These are phyloP conservation scores for Calyptommatus sinebrachiatus DNA, from an alignment of 2,113 vertebrate genomes.

Conservation along the genomic window DNA sequence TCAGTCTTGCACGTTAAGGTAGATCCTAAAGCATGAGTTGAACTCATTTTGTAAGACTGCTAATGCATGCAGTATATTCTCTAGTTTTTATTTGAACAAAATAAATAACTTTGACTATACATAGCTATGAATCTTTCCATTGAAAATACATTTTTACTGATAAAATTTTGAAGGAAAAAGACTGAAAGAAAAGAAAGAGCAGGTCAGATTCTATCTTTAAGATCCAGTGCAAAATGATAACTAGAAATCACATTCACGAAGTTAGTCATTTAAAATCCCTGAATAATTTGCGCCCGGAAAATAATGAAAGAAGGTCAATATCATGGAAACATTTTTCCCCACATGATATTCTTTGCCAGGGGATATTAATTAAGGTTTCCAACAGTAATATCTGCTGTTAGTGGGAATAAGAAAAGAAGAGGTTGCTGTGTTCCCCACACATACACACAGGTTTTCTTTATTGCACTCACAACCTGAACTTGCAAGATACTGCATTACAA, in stretches of 20 bases:
- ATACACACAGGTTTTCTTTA: conserved; percentile 2
- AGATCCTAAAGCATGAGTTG: not conserved
- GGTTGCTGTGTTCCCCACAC: not conserved
- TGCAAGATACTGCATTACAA: conserved; percentile 14
- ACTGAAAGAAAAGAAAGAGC: conserved; percentile 18
- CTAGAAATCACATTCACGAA: conserved; percentile 32
- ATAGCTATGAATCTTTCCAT: conserved; percentile 46
- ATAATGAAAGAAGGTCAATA: conserved; percentile 28
- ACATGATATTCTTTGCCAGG: conserved; percentile 16
- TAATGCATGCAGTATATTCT: conserved; percentile 24
- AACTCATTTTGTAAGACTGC: not conserved
- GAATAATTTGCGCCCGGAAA: conserved; percentile 34
- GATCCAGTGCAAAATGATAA: conserved; percentile 16
- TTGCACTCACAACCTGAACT: not conserved
- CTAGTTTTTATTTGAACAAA: conserved; percentile 39
- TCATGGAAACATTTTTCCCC: conserved; percentile 30
- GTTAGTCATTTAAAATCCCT: conserved; percentile 36
- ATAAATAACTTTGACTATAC: not conserved
- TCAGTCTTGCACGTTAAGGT: not conserved
- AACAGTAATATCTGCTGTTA: not conserved
- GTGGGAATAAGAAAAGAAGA: conserved; percentile 18
- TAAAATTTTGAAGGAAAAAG: conserved; percentile 53
- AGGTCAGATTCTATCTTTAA: conserved; percentile 39
- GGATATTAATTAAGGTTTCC: conserved; percentile 13
- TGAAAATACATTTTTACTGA: conserved; percentile 39